Conservation (phyloP, 1,140 invertebrate genomes). For the Phenacoccus solenopsis region DNA sequence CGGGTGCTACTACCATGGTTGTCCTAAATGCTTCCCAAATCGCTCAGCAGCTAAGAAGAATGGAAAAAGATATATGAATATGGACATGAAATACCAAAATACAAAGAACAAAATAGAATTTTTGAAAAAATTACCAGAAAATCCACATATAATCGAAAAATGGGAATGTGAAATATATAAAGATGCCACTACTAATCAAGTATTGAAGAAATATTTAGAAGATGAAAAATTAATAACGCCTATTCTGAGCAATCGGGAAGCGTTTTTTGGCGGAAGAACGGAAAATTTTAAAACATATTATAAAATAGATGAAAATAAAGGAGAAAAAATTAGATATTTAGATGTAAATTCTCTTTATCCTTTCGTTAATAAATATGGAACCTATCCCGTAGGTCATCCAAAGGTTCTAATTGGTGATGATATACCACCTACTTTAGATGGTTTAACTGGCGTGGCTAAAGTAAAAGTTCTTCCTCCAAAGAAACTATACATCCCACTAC, state of each 20-base stretch:
- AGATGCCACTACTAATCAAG: no score
- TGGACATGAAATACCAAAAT: neutral
- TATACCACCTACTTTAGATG: neutral
- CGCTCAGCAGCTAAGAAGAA: neutral
- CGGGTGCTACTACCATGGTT: constrained; percentile 22
- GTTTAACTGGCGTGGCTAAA: constrained; percentile 24
- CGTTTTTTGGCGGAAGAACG: neutral
- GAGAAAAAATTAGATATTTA: neutral
- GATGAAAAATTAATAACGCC: no score
- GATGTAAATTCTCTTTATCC: constrained; percentile 10
- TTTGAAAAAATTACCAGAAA: neutral
- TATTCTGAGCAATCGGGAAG: no score
- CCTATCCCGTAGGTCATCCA: neutral
- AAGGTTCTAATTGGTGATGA: neutral
- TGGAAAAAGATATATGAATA: no score
- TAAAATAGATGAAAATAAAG: neutral
- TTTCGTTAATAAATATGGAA: neutral
- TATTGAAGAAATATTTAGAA: no score
- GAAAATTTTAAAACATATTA: neutral
- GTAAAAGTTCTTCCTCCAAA: constrained; percentile 30
- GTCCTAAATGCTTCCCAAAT: neutral
- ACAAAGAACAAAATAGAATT: neutral
- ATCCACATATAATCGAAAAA: neutral
- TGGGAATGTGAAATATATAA: no score
- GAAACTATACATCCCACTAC: constrained; percentile 30